phyloP scores from a whole-genome alignment of 2,797 vertebrate genomes.

The Clarias platycephalus region DNA sequence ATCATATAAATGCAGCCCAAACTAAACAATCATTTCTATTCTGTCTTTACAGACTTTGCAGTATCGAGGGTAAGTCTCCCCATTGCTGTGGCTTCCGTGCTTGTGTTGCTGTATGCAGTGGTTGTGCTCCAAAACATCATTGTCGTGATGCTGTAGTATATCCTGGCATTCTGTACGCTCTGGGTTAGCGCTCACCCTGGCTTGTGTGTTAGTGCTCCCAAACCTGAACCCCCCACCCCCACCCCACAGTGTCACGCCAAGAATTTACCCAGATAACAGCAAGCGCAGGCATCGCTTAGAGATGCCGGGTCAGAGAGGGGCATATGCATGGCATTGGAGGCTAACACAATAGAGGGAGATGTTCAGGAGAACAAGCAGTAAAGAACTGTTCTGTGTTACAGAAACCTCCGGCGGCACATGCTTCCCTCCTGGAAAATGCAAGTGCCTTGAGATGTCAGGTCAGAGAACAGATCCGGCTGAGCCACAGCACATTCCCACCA shows the following conservation, averaged over 20 bases:
- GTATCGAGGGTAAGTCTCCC: constrained; percentile 69
- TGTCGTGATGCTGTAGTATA: constrained; percentile 48
- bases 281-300: constrained; percentile 3
- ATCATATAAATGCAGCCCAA: neutral
- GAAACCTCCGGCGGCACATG: constrained; percentile 18
- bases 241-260: constrained; percentile 40
- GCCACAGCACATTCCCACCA: constrained; percentile 35
- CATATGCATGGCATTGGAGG: constrained; percentile 1
- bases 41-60: constrained; percentile 68
- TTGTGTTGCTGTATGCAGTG: constrained; percentile 55
- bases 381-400: constrained; percentile 7
- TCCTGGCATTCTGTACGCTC: constrained; percentile 46
- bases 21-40: constrained; percentile 58
- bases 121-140: constrained; percentile 39
- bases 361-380: constrained; percentile 18
- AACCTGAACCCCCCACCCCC: neutral
- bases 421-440: constrained; percentile 25
- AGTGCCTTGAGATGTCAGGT: constrained; percentile 48
- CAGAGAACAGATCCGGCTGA: constrained; percentile 44
- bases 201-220: constrained; percentile 32
- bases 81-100: constrained; percentile 45
- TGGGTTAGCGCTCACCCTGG: constrained; percentile 35
- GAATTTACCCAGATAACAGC: constrained; percentile 21
- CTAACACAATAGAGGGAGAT: neutral
- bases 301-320: constrained; percentile 22